Base-by-base conservation (phyloP, 1,140 invertebrate genomes). In the Pollicipes pollicipes region DNA sequence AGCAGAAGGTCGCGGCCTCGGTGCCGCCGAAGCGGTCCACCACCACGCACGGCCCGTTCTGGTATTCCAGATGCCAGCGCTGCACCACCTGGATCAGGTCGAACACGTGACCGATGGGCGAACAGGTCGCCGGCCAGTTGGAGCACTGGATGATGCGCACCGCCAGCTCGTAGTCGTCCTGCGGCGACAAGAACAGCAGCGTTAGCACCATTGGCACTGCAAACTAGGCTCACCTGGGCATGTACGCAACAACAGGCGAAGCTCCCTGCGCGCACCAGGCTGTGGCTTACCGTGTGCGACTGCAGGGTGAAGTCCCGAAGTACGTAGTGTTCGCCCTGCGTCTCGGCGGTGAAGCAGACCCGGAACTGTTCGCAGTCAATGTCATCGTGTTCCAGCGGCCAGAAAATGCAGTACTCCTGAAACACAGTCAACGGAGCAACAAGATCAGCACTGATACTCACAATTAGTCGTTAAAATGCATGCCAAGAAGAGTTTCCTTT, bases 161-260 rank as follows among this genome's bases (percentile, higher is more conserved):
- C 77, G 86, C 88, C 70, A 95, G 81, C 79, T 95, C 91, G 79
- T 95, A 95, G 81, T 96, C 93, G 80, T 96, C 93, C 82, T 95
- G 75, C 35, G 24, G 69, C 37, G 6, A 35, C 6, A n/a, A n/a
- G n/a, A n/a, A n/a, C n/a, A n/a, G n/a, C n/a, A n/a, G n/a, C n/a
- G n/a, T n/a, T n/a, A n/a, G n/a, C n/a, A n/a, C n/a, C n/a, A n/a
- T n/a, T n/a, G n/a, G n/a, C n/a, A n/a, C n/a, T n/a, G n/a, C n/a
- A n/a, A n/a, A n/a, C n/a, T n/a, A n/a, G n/a, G n/a, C n/a, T n/a
- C n/a, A n/a, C n/a, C n/a, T n/a, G n/a, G n/a, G n/a, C n/a, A n/a
- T n/a, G n/a, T n/a, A n/a, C n/a, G n/a, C n/a, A n/a, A n/a, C n/a
- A n/a, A n/a, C n/a, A n/a, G n/a, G n/a, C n/a, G n/a, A n/a, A n/a